phyloP scores from a whole-genome alignment of 2,888 invertebrate species.

The Andricus curvator region DNA sequence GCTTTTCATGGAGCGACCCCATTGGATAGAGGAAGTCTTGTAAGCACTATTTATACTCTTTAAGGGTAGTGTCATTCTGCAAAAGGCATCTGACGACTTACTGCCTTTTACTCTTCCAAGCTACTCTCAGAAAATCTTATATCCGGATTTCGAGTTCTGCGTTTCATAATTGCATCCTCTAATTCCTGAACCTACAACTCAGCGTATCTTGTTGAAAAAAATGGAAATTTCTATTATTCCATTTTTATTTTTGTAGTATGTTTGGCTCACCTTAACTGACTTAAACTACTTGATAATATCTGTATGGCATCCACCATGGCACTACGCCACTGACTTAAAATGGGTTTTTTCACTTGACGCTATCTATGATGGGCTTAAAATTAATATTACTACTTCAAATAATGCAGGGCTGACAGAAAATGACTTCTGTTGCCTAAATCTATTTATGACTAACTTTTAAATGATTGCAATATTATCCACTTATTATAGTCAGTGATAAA shows the following conservation, averaged over 20 bases:
- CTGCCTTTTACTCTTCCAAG: neutral
- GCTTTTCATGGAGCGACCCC: neutral
- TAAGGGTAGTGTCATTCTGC: constrained; percentile 65
- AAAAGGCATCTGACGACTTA: neutral
- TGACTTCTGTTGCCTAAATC: neutral
- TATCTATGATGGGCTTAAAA: neutral
- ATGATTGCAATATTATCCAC: neutral
- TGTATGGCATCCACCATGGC: no score
- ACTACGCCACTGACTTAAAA: no score
- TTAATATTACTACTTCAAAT: neutral
- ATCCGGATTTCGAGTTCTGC: neutral
- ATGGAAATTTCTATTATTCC: neutral
- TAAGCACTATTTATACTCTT: constrained; percentile 71
- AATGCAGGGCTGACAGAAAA: neutral
- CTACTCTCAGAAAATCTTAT: neutral
- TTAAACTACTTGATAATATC: no score
- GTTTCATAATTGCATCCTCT: neutral
- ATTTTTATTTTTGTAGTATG: no score
- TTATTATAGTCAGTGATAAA: neutral
- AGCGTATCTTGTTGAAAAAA: neutral
- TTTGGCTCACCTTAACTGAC: no score
- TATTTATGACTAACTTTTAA: rapidly evolving
- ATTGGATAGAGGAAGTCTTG: constrained; percentile 55
- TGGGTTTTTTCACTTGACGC: no score
- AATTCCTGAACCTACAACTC: neutral